These are phyloP conservation scores for Eubasilissa regina DNA, from an alignment of 1,140 invertebrate genomes.

Conservation along the genomic window DNA sequence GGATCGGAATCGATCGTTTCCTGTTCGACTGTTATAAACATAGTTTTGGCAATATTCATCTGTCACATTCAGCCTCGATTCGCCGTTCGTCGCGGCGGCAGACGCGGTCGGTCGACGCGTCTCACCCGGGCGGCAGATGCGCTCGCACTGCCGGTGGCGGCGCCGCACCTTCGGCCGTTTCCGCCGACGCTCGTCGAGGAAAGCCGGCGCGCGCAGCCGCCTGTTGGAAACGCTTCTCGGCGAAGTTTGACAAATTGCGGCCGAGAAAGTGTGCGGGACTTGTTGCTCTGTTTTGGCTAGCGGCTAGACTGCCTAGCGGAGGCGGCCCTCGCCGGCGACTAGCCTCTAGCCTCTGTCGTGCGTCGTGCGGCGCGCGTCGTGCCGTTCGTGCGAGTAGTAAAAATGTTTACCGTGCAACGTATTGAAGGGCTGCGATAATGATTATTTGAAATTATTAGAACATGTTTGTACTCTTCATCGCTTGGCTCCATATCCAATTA, in stretches of 20 bases:
- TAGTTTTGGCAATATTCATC: constrained; percentile 13
- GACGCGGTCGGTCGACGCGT: constrained; percentile 5
- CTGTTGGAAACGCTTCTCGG: constrained; percentile 4
- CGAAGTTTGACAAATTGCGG: background rate
- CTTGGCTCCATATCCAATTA: too few relatives aligned
- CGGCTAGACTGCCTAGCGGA: too few relatives aligned
- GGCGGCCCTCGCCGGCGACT: too few relatives aligned
- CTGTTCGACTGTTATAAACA: background rate
- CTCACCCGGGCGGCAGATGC: constrained; percentile 7
- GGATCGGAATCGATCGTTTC: background rate
- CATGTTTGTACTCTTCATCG: too few relatives aligned
- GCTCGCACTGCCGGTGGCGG: constrained; percentile 26
- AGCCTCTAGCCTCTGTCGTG: too few relatives aligned
- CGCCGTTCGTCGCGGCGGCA: background rate
- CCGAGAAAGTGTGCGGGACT: background rate
- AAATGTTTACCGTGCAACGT: too few relatives aligned
- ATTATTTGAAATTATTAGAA: too few relatives aligned
- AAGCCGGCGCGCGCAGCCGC: constrained; percentile 30
- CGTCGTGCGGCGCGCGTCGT: too few relatives aligned
- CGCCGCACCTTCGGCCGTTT: constrained; percentile 29
- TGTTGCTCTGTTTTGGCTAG: constrained; percentile 6
- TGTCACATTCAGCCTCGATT: constrained; percentile 27
- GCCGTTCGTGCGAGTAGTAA: too few relatives aligned
- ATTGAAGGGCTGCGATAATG: too few relatives aligned
- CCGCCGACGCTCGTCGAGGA: constrained; percentile 34